Conservation (phyloP, 2,113 vertebrate genomes). For the Chaetodon trifascialis region DNA sequence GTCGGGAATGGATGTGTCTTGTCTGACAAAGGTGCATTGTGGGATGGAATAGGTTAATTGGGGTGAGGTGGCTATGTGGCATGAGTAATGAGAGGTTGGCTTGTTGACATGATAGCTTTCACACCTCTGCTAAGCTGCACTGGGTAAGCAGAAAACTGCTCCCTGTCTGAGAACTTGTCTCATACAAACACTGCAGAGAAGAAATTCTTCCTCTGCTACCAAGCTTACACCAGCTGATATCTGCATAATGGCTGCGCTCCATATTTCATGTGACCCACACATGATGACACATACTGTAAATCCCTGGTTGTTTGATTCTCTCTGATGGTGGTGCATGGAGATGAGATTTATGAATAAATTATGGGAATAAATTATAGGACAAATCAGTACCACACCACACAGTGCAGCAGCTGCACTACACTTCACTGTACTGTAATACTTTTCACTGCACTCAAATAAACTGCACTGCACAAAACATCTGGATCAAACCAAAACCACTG, state of each 20-base stretch:
- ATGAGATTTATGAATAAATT: constrained; percentile 77
- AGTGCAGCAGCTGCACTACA: constrained; percentile 58
- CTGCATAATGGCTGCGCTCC: constrained; percentile 37
- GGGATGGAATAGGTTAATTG: constrained; percentile 77
- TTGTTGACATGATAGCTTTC: constrained; percentile 76
- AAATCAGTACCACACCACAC: constrained; percentile 56
- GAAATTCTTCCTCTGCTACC: constrained; percentile 13
- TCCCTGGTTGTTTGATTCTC: constrained; percentile 50
- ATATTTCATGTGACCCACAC: constrained; percentile 54
- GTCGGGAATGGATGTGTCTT: constrained; percentile 53
- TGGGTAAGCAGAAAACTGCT: constrained; percentile 58
- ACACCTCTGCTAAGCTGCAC: constrained; percentile 63
- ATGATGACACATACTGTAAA: constrained; percentile 58
- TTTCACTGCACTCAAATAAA: constrained; percentile 59
- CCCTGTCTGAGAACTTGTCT: constrained; percentile 46
- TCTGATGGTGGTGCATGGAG: constrained; percentile 63
- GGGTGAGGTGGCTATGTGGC: constrained; percentile 68
- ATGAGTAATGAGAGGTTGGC: constrained; percentile 79
- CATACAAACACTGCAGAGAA: constrained; percentile 34
- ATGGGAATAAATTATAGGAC: constrained; percentile 55
- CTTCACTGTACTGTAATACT: constrained; percentile 50
- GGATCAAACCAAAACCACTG: constrained; percentile 48
- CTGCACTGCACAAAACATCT: constrained; percentile 63
- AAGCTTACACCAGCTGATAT: constrained; percentile 35
- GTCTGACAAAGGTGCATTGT: constrained; percentile 73